Conservation (phyloP, 2,113 vertebrate species). For the Urocynchramus pylzowi region DNA sequence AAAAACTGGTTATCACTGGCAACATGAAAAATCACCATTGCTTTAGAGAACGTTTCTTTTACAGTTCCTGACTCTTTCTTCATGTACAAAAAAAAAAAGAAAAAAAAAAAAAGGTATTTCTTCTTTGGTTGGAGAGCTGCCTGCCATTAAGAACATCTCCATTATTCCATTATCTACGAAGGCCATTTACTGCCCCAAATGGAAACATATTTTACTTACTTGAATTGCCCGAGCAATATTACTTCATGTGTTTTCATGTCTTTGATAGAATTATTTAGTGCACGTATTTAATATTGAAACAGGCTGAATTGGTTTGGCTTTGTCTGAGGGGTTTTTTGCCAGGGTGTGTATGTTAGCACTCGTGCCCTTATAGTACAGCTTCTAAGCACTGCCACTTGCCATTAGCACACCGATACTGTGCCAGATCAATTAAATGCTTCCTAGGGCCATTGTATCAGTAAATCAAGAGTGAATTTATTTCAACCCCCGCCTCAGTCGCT, state of each 20-base stretch:
- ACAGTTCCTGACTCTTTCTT: neutral
- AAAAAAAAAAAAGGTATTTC: neutral
- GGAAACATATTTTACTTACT: neutral
- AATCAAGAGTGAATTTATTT: neutral
- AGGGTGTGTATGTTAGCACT: neutral
- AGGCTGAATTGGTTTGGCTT: neutral
- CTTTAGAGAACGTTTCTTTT: neutral
- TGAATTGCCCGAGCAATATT: neutral
- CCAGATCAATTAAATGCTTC: neutral
- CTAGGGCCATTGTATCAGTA: neutral
- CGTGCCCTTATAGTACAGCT: rapidly evolving
- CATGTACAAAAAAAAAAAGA: neutral
- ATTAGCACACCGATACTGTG: neutral
- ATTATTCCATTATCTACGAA: neutral
- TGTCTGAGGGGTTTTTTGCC: neutral
- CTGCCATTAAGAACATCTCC: neutral
- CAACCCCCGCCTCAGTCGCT: neutral
- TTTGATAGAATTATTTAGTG: neutral
- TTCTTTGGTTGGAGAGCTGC: neutral
- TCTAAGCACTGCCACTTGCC: neutral
- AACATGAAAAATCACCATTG: neutral
- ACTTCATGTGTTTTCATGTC: neutral
- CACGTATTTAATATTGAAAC: neutral
- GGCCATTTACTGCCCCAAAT: neutral
- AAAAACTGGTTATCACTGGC: neutral